Evolutionary conservation across 2,888 invertebrate genomes (phyloP).

Genomic region (Baronia brevicornis): DNA sequence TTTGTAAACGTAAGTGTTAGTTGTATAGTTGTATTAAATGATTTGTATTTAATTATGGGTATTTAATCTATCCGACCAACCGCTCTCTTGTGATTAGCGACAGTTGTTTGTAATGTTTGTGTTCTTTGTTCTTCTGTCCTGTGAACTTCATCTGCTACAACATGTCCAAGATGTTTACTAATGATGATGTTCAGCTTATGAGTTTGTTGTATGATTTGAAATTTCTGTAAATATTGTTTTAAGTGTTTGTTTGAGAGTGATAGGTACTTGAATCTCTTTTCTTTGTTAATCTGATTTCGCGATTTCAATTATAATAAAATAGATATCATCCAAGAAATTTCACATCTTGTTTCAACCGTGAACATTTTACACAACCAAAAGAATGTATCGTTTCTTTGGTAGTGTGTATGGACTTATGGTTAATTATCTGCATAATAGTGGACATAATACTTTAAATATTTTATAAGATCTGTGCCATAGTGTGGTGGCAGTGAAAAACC

Average conservation of each 20-base stretch:
- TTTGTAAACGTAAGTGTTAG: slow-evolving; percentile 71
- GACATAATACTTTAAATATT: slow-evolving; percentile 46
- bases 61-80: slow-evolving; percentile 66
- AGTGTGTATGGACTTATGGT: too few species aligned
- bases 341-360: neutral
- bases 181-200: slow-evolving; percentile 26
- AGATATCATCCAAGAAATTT: slow-evolving; percentile 12
- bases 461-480: slow-evolving; percentile 71
- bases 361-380: slow-evolving; percentile 2
- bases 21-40: slow-evolving; percentile 73
- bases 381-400: too few species aligned
- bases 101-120: slow-evolving; percentile 32
- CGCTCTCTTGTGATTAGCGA: slow-evolving; percentile 70
- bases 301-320: slow-evolving; percentile 28
- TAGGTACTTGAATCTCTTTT: slow-evolving; percentile 70
- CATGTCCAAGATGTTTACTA: slow-evolving; percentile 29
- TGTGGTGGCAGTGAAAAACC: slow-evolving; percentile 60
- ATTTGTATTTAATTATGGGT: slow-evolving; percentile 72
- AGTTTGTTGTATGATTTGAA: slow-evolving; percentile 64
- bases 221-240: slow-evolving; percentile 73
- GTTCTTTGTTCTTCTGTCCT: slow-evolving; percentile 32
- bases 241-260: slow-evolving; percentile 68
- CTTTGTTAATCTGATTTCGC: slow-evolving; percentile 46
- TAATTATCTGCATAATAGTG: slow-evolving; percentile 37
- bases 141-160: slow-evolving; percentile 33